These are phyloP conservation scores for Sarcophaga variegata DNA, from an alignment of 2,888 invertebrate genomes.

Conservation along the genomic window DNA sequence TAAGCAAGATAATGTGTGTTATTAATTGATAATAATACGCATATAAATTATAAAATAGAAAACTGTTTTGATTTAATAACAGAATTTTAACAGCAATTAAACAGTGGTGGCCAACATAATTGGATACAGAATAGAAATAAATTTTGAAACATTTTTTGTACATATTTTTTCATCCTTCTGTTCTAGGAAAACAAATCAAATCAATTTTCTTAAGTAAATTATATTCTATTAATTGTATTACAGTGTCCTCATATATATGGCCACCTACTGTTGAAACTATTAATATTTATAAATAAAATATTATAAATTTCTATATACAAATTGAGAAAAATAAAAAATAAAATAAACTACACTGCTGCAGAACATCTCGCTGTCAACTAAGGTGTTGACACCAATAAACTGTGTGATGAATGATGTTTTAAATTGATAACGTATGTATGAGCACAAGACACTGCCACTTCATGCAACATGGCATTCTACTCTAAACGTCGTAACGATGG, in stretches of 20 bases:
- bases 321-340: neutral
- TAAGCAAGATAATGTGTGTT: too few species aligned
- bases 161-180: too few species aligned
- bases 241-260: neutral
- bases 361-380: slow-evolving; percentile 4
- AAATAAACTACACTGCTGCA: slow-evolving; percentile 7
- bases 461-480: neutral
- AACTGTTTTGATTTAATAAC: too few species aligned
- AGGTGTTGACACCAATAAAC: slow-evolving; percentile 45
- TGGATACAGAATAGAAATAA: too few species aligned
- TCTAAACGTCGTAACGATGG: slow-evolving; percentile 50
- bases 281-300: neutral
- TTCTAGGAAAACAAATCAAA: neutral
- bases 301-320: slow-evolving; percentile 12
- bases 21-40: too few species aligned
- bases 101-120: neutral
- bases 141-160: too few species aligned
- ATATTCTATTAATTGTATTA: neutral
- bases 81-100: too few species aligned
- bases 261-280: neutral
- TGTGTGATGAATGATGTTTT: slow-evolving; percentile 41
- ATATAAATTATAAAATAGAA: too few species aligned
- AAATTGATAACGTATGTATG: neutral
- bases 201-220: neutral
- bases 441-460: neutral